A percentile compares a stretch with the other conserved stretches of the same genome.
phyloP scores from a whole-genome alignment of 2,113 vertebrate species.

The Telmatochromis sp. region DNA sequence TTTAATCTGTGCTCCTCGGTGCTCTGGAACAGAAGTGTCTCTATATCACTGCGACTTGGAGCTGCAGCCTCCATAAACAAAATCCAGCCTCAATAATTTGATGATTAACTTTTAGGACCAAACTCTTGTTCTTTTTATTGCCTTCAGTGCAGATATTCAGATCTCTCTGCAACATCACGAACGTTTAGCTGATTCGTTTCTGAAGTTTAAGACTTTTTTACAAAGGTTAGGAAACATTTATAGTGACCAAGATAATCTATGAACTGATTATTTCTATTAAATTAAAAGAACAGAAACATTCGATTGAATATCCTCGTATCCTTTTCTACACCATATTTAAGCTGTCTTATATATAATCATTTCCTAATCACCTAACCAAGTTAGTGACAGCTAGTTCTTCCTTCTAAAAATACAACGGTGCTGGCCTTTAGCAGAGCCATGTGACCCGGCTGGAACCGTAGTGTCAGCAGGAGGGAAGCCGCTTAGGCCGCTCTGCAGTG shows the following conservation, averaged over 20 bases:
- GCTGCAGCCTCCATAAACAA: not conserved
- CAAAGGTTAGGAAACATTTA: not conserved
- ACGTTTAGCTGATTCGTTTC: accelerated
- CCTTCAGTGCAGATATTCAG: not conserved
- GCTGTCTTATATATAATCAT: not conserved
- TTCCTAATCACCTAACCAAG: not conserved
- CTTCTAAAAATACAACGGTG: not conserved
- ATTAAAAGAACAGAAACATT: not conserved
- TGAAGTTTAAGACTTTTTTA: not conserved
- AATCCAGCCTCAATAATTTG: not conserved
- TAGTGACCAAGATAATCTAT: not conserved
- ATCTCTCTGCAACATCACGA: not conserved
- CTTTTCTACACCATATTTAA: not conserved
- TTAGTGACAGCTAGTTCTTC: not conserved
- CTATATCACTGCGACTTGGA: not conserved
- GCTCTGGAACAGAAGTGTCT: accelerated
- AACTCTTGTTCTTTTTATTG: not conserved
- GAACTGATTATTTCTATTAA: not conserved
- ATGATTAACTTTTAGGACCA: not conserved
- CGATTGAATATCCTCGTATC: accelerated
- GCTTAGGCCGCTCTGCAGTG: conserved; percentile 18
- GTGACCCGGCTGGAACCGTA: conserved; percentile 20
- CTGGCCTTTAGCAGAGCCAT: not conserved
- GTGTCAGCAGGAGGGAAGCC: conserved; percentile 52
- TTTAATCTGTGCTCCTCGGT: not conserved